These are phyloP conservation scores for Thamnaconus septentrionalis DNA, from an alignment of 2,113 vertebrate genomes.

Conservation along the genomic window DNA sequence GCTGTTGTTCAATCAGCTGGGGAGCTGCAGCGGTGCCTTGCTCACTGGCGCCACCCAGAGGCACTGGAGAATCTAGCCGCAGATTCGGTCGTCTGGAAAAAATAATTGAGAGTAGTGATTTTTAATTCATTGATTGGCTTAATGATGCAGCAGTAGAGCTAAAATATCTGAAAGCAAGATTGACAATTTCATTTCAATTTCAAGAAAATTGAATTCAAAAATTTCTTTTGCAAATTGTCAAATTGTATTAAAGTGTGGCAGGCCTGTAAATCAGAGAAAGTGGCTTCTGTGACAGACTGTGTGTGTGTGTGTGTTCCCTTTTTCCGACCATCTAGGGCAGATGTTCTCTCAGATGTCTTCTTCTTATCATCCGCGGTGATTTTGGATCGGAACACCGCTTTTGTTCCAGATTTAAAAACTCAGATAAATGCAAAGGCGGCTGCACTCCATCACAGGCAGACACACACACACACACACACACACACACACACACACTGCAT, in stretches of 20 bases:
- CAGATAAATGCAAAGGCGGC: constrained; percentile 33
- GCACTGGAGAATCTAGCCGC: background rate
- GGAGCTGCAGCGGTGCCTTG: constrained; percentile 1
- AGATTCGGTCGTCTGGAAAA: too few species aligned
- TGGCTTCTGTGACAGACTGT: constrained; percentile 16
- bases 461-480: constrained; percentile 14
- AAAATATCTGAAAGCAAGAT: too few species aligned
- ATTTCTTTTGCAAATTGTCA: too few species aligned
- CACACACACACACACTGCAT: constrained; percentile 1
- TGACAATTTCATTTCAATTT: too few species aligned
- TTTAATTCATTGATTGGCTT: too few species aligned
- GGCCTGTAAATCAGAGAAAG: constrained; percentile 36
- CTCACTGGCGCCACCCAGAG: constrained; percentile 37
- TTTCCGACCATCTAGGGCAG: background rate
- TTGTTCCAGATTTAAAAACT: constrained; percentile 24
- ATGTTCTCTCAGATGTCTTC: constrained; percentile 37
- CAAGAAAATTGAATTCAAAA: too few species aligned
- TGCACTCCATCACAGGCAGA: background rate
- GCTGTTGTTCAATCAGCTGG: too few species aligned
- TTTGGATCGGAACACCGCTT: constrained; percentile 39
- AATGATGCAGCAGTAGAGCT: too few species aligned
- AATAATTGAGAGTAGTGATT: too few species aligned
- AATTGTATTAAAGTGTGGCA: constrained; percentile 1
- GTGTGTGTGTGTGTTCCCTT: too few species aligned
- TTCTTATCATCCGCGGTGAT: constrained; percentile 50